These are phyloP conservation scores for Corythucha ciliata DNA, from an alignment of 2,888 invertebrate species.

Conservation along the genomic window DNA sequence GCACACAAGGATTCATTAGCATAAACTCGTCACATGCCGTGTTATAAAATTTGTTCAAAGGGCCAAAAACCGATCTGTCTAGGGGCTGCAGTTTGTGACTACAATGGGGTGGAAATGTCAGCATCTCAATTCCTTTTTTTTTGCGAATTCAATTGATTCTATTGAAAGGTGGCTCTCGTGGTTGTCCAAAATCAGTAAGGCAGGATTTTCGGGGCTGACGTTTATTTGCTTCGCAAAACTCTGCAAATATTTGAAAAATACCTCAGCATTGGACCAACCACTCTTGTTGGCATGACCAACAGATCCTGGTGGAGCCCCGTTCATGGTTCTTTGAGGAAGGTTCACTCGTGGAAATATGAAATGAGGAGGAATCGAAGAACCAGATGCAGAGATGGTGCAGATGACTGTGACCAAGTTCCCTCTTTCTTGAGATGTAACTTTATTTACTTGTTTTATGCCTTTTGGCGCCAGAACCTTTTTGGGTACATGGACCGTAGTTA, in stretches of 20 bases:
- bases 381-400: constrained; percentile 28
- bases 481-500: constrained; percentile 32
- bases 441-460: constrained; percentile 31
- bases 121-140: too few species aligned
- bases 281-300: constrained; percentile 31
- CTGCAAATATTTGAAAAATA: constrained; percentile 21
- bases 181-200: too few species aligned
- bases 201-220: neutral
- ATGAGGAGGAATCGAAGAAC: constrained; percentile 31
- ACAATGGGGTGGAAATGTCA: constrained; percentile 1
- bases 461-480: constrained; percentile 15
- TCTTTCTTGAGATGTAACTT: constrained; percentile 33
- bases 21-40: too few species aligned
- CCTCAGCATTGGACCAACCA: constrained; percentile 33
- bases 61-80: neutral
- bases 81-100: neutral
- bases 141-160: too few species aligned
- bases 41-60: too few species aligned
- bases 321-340: constrained; percentile 34
- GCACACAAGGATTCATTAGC: too few species aligned
- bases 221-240: neutral
- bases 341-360: constrained; percentile 33
- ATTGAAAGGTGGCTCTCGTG: too few species aligned
- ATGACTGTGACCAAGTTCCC: constrained; percentile 30
- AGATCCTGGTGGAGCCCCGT: constrained; percentile 34